Conservation (phyloP, 2,888 invertebrate species). For the Leucophora obtusa region DNA sequence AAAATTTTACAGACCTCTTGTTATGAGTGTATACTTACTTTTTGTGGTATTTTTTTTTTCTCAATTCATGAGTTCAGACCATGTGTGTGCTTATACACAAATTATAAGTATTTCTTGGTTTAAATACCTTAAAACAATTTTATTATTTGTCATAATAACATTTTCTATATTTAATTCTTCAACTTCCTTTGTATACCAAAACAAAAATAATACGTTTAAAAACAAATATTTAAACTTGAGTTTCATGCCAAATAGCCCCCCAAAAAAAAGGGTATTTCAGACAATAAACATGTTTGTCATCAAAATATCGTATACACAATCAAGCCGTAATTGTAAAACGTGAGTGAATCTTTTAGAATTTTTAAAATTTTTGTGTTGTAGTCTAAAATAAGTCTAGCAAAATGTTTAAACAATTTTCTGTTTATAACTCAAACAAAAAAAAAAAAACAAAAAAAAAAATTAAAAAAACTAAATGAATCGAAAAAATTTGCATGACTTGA, state of each 20-base stretch:
- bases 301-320: slow-evolving; percentile 1
- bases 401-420: background rate
- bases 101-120: no score
- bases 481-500: background rate
- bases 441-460: background rate
- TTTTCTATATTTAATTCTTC: background rate
- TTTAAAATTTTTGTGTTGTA: background rate
- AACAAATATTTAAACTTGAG: background rate
- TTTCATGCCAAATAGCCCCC: background rate
- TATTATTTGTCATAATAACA: background rate
- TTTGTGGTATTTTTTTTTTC: no score
- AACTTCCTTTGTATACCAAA: background rate
- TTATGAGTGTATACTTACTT: no score
- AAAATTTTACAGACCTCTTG: no score
- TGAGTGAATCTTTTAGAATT: slow-evolving; percentile 5
- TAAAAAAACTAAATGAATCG: background rate
- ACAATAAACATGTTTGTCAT: background rate
- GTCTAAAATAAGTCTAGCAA: background rate
- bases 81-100: no score
- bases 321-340: background rate
- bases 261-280: background rate
- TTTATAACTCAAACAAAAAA: background rate
- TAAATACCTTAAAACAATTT: background rate
- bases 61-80: no score
- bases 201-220: background rate